These are phyloP conservation scores for Ammospiza caudacuta DNA, from an alignment of 2,113 vertebrate species.

Conservation along the genomic window DNA sequence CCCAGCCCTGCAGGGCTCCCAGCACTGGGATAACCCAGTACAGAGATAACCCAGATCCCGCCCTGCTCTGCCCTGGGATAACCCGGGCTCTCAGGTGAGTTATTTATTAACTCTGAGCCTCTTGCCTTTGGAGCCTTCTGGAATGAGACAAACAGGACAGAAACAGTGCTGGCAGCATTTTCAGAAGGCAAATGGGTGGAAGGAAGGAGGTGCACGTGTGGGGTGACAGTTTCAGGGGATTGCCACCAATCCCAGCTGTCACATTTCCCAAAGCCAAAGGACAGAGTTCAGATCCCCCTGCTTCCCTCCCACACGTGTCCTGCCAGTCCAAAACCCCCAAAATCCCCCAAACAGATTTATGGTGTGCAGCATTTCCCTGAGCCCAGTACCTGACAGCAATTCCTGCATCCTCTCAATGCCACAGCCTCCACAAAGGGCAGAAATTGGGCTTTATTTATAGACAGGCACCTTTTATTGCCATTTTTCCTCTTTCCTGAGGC, in stretches of 20 bases:
- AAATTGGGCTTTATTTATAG: background rate
- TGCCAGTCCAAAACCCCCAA: background rate
- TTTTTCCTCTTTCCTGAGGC: background rate
- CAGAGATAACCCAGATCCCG: background rate
- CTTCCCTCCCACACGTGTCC: background rate
- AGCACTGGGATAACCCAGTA: background rate
- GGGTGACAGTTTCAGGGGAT: background rate
- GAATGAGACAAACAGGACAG: background rate
- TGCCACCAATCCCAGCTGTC: background rate
- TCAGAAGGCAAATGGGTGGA: background rate
- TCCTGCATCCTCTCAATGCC: background rate
- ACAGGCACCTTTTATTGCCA: background rate
- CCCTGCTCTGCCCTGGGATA: background rate
- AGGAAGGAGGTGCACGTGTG: background rate
- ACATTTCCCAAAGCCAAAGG: background rate
- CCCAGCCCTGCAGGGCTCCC: background rate
- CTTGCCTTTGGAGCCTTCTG: background rate
- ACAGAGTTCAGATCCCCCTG: background rate
- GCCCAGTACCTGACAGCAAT: background rate
- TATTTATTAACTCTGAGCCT: constrained; percentile 1
- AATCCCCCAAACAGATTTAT: background rate
- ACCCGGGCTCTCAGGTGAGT: background rate
- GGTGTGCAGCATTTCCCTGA: background rate
- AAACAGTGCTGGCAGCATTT: background rate
- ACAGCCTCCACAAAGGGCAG: background rate